Evolutionary conservation across 2,113 vertebrate genomes (phyloP), one percentile per base, ranked within the genome.

Genomic region (Spheniscus mendiculus): DNA sequence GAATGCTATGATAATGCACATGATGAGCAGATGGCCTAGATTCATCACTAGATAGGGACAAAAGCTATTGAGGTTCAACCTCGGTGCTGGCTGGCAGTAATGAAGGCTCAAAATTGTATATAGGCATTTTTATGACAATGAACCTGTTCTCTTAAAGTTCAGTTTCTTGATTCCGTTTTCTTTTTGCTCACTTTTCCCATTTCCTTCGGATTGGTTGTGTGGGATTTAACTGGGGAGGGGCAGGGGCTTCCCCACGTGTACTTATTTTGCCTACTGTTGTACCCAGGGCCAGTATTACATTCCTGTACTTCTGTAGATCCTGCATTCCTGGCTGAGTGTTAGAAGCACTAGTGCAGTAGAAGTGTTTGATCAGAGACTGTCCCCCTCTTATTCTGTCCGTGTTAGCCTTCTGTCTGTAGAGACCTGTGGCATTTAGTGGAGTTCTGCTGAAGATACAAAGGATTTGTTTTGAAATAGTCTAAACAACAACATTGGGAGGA

Each of bases 11-110:
- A 16, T 27, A 36, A 30, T 34, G 25, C 63, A 73, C 3, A 2
- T 66, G 50, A 63, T 86, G 6, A n/a, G 45, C 77, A 72, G 26
- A 5, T 91, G 81, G 69, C 93, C 91, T 91, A 84, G 83, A 82
- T 96, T 82, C 26, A 15, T 89, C 17, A 7, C n/a, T 52, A 69
- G 69, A 61, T 44, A 94, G 44, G 13, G 26, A 22, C 65, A 59
- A 7, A 82, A 89, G 47, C 15, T 67, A 0, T 11, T 62, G 50
- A 89, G 59, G 32, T 38, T 19, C 26, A 36, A 3, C 15, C 15
- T 81, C 15, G 6, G n/a, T 25, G 38, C 67, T 89, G 59, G 4
- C 29, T 71, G 80, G 38, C 22, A 42, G 66, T 52, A 40, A 3
- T 32, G 29, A 61, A 56, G 21, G 42, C 47, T 89, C 50, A 10